Evolutionary conservation across 2,888 invertebrate species (phyloP).

Genomic region (Myathropa florea): DNA sequence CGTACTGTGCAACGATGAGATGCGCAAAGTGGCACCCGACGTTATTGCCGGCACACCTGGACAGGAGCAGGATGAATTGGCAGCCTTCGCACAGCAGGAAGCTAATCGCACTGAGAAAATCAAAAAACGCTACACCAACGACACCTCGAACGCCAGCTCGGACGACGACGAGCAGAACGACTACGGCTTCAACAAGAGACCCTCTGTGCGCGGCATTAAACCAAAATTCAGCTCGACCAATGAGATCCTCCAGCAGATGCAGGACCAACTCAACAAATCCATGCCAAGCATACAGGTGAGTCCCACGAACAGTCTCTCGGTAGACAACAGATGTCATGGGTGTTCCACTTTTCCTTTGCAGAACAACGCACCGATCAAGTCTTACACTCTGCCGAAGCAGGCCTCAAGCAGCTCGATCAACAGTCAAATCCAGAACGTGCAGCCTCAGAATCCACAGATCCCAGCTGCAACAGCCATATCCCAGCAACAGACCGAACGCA

Average conservation of each 20-base stretch:
- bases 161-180: slow-evolving; percentile 92
- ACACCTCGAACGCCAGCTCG: slow-evolving; percentile 79
- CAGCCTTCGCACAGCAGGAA: slow-evolving; percentile 92
- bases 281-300: slow-evolving; percentile 76
- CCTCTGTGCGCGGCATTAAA: slow-evolving; percentile 93
- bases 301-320: not conserved
- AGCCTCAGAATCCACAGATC: slow-evolving; percentile 76
- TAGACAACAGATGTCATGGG: not conserved
- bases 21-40: slow-evolving; percentile 86
- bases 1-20: slow-evolving; percentile 83
- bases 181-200: slow-evolving; percentile 93
- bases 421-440: slow-evolving; percentile 76
- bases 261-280: slow-evolving; percentile 83
- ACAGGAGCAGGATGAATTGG: slow-evolving; percentile 87
- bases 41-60: slow-evolving; percentile 86
- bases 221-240: slow-evolving; percentile 91
- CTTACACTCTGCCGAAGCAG: slow-evolving; percentile 78
- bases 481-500: slow-evolving; percentile 79
- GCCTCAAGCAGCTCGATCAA: slow-evolving; percentile 74
- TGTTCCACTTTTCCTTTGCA: not conserved
- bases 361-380: slow-evolving; percentile 75
- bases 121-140: slow-evolving; percentile 86
- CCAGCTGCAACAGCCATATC: slow-evolving; percentile 75
- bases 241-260: slow-evolving; percentile 91
- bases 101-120: slow-evolving; percentile 91